phyloP scores from a whole-genome alignment of 2,888 invertebrate species.

The Tenthredo amoena region DNA sequence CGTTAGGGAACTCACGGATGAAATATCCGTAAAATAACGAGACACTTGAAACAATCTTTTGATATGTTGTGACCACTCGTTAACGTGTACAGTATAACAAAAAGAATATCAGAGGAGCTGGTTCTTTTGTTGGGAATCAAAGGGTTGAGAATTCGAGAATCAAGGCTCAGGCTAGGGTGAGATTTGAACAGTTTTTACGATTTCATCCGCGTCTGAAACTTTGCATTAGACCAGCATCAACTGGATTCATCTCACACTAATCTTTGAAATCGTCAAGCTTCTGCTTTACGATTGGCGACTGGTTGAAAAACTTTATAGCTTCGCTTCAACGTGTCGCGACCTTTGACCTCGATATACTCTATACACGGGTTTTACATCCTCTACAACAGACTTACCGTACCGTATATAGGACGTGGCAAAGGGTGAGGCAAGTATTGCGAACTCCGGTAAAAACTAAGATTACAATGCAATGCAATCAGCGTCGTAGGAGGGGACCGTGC shows the following conservation, averaged over 20 bases:
- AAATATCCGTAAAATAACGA: constrained; percentile 34
- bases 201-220: constrained; percentile 16
- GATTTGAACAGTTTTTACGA: constrained; percentile 8
- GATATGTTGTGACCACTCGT: constrained; percentile 17
- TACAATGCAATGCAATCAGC: constrained; percentile 75
- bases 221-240: background rate
- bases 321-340: constrained; percentile 1
- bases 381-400: constrained; percentile 6
- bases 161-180: constrained; percentile 2
- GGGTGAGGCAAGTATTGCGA: background rate
- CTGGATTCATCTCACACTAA: background rate
- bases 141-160: background rate
- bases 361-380: constrained; percentile 56
- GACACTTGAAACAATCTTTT: constrained; percentile 28
- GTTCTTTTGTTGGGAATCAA: background rate
- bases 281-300: background rate
- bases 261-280: background rate
- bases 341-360: constrained; percentile 34
- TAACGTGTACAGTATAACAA: background rate
- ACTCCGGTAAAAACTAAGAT: constrained; percentile 73
- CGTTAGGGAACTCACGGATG: background rate
- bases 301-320: constrained; percentile 1
- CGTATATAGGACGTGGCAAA: background rate
- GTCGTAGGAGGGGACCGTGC: constrained; percentile 53
- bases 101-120: background rate